Evolutionary conservation across 2,113 vertebrate genomes (phyloP), one percentile per base, ranked within the genome.

Genomic region (Zingel zingel): DNA sequence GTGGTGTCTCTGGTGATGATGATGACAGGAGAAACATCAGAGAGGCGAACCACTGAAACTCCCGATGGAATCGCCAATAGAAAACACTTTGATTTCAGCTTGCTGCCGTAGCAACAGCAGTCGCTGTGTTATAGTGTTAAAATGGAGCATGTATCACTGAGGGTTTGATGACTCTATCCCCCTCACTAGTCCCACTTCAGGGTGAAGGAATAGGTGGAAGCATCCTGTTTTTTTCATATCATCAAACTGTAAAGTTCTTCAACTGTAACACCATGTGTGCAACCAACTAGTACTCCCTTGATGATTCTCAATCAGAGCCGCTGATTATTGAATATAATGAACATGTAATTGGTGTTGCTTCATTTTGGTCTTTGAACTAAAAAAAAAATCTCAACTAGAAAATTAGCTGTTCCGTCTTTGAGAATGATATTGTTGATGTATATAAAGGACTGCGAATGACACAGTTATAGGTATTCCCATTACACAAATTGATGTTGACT

Each of bases 101-200:
- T 36, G 89, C 88, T 92, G 89, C 92, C 88, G 89, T 91, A 92
- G 90, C 93, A 94, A 94, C 91, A 79, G 88, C 83, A 61, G 85
- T 69, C 71, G 75, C 75, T 45, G 76, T 87, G 81, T 84, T 80
- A 61, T 65, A 65, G 75, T 72, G 81, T 68, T 84, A 79, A 90
- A 86, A 86, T 77, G 82, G 79, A 87, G 83, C 73, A n/a, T 63
- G 80, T 84, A 73, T 89, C 89, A 47, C 84, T 66, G 84, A 87
- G 89, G 90, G 83, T 83, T 88, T 88, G 84, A 89, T 87, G 80
- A 90, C 90, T 91, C 82, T 89, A 88, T 93, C 62, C 62, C 77
- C 61, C 30, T 88, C 84, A 45, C 30, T 61, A 63, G 77, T 78
- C 65, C 74, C 54, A 76, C 79, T 84, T 74, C 65, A 43, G 83